Base-by-base conservation (phyloP, 2,113 vertebrate species). In the Abramis brama region DNA sequence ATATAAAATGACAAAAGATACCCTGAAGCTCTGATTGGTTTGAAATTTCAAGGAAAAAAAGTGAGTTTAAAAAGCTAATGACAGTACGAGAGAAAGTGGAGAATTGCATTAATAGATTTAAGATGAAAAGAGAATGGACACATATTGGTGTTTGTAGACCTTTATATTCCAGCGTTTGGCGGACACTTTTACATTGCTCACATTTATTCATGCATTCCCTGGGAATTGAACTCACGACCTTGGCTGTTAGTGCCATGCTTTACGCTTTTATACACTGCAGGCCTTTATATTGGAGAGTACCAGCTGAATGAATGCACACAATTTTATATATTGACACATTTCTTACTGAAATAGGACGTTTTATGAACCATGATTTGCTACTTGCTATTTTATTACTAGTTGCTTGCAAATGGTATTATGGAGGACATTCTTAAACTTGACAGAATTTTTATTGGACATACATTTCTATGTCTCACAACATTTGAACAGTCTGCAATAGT, bases 341-440 rank as follows among this genome's bases (percentile, higher is more conserved):
- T 76, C 25, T 27, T 76, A 10, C 15, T 30, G 25, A 52, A 75
- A 76, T 76, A 15, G 74, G 7, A 71, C n/a, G 70, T 43, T 55
- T 52, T n/a, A 6, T 75, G 73, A 50, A 50, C 47, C 45, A 55
- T 55, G 47, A 50, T 55, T 55, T 75, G 12, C 73, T 75, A 50
- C 73, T 75, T 76, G 25, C 47, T 7, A 6, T 55, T 76, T 21
- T 17, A 50, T 50, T 52, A 47, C 47, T 76, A 76, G 47, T 76
- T 76, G 74, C 74, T 30, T 55, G 47, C 47, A 76, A 25, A 47
- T 76, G 45, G n/a, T 52, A 76, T 76, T 76, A 76, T 76, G n/a
- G 74, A 25, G 43, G 45, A 30, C 43, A 30, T 47, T 76, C 4
- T 76, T 1, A n/a, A 27, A 27, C 39, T 27, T 76, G 23, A 76